These are phyloP conservation scores for Schrankia costaestrigalis DNA, from an alignment of 2,888 invertebrate species.

Conservation along the genomic window DNA sequence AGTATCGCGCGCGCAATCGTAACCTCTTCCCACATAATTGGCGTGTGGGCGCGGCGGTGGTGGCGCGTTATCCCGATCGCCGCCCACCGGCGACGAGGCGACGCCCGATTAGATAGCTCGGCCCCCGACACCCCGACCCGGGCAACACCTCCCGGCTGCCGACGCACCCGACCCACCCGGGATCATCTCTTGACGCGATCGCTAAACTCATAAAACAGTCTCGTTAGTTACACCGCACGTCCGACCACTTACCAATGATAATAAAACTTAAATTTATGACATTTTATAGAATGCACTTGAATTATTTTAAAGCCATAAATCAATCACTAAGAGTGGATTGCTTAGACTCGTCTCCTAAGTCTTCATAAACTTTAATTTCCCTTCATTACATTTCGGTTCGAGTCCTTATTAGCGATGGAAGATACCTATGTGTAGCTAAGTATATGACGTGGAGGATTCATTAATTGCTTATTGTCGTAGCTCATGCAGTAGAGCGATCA, in stretches of 20 bases:
- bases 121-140: constrained; percentile 60
- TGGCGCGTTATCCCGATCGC: constrained; percentile 71
- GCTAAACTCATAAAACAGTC: constrained; percentile 38
- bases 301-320: constrained; percentile 13
- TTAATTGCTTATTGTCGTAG: constrained; percentile 71
- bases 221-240: constrained; percentile 32
- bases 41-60: constrained; percentile 73
- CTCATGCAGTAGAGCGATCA: constrained; percentile 45
- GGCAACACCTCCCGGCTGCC: constrained; percentile 53
- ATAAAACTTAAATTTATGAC: constrained; percentile 25
- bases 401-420: constrained; percentile 48
- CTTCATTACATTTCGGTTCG: too few relatives aligned
- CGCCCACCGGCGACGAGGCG: constrained; percentile 73
- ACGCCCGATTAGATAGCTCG: constrained; percentile 72
- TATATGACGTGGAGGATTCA: constrained; percentile 54
- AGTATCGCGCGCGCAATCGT: constrained; percentile 69
- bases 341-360: not conserved
- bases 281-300: constrained; percentile 8
- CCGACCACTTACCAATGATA: constrained; percentile 22
- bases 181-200: constrained; percentile 41
- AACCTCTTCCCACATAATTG: constrained; percentile 80
- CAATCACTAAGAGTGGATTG: constrained; percentile 8
- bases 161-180: constrained; percentile 32
- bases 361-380: too few relatives aligned
- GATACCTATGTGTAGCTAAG: too few relatives aligned